Percentiles rank a stretch among this genome's conserved stretches.
These are phyloP conservation scores for Cataglyphis livida DNA, from an alignment of 2,888 invertebrate genomes.

Conservation along the genomic window DNA sequence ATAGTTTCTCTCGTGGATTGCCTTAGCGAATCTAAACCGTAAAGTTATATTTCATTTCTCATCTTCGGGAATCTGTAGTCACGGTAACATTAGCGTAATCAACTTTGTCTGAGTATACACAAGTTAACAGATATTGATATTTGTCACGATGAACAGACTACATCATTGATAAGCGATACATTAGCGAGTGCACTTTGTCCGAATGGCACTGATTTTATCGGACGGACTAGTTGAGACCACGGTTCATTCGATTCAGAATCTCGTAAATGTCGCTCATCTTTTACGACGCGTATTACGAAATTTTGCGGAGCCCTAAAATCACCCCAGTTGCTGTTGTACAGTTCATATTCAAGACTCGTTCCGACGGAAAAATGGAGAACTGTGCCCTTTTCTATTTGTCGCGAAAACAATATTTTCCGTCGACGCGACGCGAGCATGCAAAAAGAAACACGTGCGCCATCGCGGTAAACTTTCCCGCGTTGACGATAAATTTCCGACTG, in stretches of 20 bases:
- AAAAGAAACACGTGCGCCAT: neutral
- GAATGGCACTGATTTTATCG: neutral
- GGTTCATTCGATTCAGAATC: constrained; percentile 52
- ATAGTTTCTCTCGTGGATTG: neutral
- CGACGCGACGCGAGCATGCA: neutral
- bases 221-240: neutral
- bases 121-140: neutral
- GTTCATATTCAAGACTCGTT: neutral
- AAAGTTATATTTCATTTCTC: constrained; percentile 41
- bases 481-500: constrained; percentile 23
- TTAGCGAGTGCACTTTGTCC: constrained; percentile 11
- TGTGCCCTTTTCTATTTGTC: neutral
- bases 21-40: neutral
- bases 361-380: neutral
- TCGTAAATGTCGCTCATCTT: constrained; percentile 72
- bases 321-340: neutral
- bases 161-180: neutral
- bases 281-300: constrained; percentile 62
- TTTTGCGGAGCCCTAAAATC: constrained; percentile 53
- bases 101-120: neutral
- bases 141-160: neutral
- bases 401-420: constrained; percentile 21
- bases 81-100: neutral
- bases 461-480: constrained; percentile 23
- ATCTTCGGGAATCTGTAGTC: neutral